Conservation (phyloP, 2,888 invertebrate genomes). For the Pseudolycoriella hygida region DNA sequence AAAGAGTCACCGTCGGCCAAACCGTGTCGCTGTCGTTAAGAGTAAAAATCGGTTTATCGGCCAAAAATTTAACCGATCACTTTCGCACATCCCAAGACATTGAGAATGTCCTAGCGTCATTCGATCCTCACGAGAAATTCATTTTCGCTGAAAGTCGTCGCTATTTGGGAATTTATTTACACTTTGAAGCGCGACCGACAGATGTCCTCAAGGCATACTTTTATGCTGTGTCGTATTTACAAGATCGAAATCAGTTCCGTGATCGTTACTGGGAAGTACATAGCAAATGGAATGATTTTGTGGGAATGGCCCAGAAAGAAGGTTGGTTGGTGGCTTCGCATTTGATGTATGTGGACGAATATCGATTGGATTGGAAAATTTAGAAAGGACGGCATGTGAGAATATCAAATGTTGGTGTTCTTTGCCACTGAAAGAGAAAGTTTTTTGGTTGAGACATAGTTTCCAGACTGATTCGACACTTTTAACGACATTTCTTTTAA, state of each 20-base stretch:
- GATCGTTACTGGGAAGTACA: conserved; percentile 32
- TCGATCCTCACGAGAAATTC: conserved; percentile 28
- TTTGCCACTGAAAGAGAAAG: too few species aligned
- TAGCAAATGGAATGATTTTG: conserved; percentile 33
- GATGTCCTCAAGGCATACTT: conserved; percentile 29
- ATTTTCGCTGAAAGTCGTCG: conserved; percentile 27
- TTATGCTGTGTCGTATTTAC: conserved; percentile 28
- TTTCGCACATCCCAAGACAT: conserved; percentile 24
- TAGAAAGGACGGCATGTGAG: background rate
- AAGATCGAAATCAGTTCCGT: conserved; percentile 27
- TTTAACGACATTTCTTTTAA: too few species aligned
- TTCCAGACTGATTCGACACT: too few species aligned
- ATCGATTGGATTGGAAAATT: conserved; percentile 32
- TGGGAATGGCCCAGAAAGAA: conserved; percentile 28
- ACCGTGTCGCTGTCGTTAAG: conserved; percentile 30
- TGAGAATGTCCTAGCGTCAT: conserved; percentile 27
- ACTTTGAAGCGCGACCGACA: conserved; percentile 26
- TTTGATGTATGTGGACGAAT: conserved; percentile 39
- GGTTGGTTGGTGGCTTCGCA: conserved; percentile 39
- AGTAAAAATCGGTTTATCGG: conserved; percentile 24
- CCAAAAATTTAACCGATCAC: conserved; percentile 24
- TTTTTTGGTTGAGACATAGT: too few species aligned
- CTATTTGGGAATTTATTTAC: conserved; percentile 26
- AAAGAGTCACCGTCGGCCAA: conserved; percentile 46
- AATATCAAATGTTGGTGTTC: too few species aligned